Percentiles rank a stretch among this genome's conserved stretches.
These are phyloP conservation scores for Nebria salina DNA, from an alignment of 2,888 invertebrate species.

Conservation along the genomic window DNA sequence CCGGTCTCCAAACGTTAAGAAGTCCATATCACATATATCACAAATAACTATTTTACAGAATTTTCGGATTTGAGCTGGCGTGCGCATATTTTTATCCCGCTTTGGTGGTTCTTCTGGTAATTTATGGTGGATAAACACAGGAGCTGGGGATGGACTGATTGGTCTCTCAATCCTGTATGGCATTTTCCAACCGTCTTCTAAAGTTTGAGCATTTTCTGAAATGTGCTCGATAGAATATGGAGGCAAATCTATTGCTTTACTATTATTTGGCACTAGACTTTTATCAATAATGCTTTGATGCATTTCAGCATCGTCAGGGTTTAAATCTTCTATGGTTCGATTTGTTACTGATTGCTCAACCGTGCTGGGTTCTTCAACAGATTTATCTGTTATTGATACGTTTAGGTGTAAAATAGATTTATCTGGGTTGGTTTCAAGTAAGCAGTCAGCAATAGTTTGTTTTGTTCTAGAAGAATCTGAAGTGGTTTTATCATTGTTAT, in stretches of 20 bases:
- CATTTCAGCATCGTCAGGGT: not conserved
- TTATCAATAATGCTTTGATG: not conserved
- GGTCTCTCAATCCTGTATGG: not conserved
- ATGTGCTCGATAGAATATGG: not conserved
- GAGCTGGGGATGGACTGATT: not conserved
- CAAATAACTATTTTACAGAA: not conserved
- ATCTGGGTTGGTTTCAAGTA: too few species aligned
- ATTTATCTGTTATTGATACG: not conserved
- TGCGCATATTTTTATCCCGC: not conserved
- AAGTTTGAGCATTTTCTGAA: not conserved
- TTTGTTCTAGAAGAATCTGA: too few species aligned
- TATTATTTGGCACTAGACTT: not conserved
- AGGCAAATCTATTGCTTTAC: not conserved
- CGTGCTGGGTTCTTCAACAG: too few species aligned
- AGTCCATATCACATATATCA: conserved; percentile 13
- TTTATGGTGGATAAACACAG: not conserved
- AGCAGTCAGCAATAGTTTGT: too few species aligned
- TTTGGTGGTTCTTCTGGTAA: not conserved
- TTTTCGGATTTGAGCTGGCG: not conserved
- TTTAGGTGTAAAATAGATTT: not conserved
- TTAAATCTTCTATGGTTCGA: too few species aligned
- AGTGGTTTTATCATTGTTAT: too few species aligned
- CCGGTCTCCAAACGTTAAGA: not conserved
- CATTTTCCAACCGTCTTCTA: not conserved
- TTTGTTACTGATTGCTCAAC: too few species aligned